Conservation (phyloP, 2,113 vertebrate species). For the Ptilonorhynchus violaceus region DNA sequence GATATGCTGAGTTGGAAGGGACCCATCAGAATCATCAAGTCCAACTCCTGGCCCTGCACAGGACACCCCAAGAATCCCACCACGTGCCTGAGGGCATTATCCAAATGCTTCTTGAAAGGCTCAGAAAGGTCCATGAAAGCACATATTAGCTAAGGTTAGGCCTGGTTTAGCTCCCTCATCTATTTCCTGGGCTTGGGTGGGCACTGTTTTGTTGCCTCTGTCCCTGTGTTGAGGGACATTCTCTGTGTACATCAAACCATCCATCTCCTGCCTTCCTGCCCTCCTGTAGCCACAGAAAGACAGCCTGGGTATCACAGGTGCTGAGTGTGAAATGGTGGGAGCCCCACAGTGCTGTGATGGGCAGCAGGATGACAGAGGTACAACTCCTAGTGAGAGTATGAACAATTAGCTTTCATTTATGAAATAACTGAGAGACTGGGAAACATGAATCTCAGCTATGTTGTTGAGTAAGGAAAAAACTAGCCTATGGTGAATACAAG, state of each 20-base stretch:
- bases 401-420: neutral
- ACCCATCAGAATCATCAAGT: no score
- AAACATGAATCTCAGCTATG: neutral
- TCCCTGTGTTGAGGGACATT: accelerated
- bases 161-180: neutral
- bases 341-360: neutral
- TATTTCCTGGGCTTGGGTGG: neutral
- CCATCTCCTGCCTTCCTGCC: neutral
- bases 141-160: neutral
- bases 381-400: neutral
- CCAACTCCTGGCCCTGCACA: neutral
- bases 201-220: neutral
- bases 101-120: neutral
- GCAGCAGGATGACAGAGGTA: neutral
- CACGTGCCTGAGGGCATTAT: neutral
- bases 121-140: neutral
- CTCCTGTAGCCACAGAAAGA: neutral
- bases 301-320: neutral
- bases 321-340: neutral
- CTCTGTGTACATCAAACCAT: accelerated
- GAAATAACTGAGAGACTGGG: neutral
- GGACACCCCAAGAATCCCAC: neutral
- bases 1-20: neutral
- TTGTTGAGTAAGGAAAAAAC: neutral
- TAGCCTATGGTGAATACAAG: neutral